phyloP scores from a whole-genome alignment of 2,113 vertebrate genomes.

The Regulus satrapa region DNA sequence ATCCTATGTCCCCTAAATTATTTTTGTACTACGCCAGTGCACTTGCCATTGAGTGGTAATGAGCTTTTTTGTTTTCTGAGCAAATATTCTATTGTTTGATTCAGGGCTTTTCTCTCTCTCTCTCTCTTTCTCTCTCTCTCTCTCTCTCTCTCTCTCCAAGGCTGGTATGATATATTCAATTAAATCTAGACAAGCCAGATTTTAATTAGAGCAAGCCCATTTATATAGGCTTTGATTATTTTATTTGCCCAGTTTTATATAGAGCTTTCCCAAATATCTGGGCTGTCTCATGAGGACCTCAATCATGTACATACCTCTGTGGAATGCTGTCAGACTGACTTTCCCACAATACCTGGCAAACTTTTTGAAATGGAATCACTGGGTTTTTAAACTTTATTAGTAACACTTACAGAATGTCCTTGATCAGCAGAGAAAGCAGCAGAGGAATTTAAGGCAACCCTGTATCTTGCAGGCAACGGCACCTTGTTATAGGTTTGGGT shows the following conservation, averaged over 20 bases:
- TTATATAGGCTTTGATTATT: too few species aligned
- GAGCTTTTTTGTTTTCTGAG: neutral
- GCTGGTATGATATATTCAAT: neutral
- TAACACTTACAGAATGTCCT: neutral
- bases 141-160: too few species aligned
- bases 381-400: neutral
- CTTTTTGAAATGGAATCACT: neutral
- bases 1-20: neutral
- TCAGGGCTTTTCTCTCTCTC: too few species aligned
- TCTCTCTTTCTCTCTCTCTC: too few species aligned
- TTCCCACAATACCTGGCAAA: neutral
- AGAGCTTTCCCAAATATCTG: neutral
- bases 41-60: neutral
- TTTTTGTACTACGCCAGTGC: neutral
- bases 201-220: neutral
- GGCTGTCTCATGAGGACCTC: neutral
- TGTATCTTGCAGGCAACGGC: neutral
- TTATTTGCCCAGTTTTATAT: too few species aligned
- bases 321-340: accelerated
- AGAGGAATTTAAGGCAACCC: neutral
- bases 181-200: neutral
- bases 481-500: neutral
- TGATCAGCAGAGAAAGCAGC: neutral
- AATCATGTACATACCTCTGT: neutral
- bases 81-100: neutral